A percentile compares a stretch with the other conserved stretches of the same genome.
These are phyloP conservation scores for Leucophora obtusa DNA, from an alignment of 2,888 invertebrate genomes.

Conservation along the genomic window DNA sequence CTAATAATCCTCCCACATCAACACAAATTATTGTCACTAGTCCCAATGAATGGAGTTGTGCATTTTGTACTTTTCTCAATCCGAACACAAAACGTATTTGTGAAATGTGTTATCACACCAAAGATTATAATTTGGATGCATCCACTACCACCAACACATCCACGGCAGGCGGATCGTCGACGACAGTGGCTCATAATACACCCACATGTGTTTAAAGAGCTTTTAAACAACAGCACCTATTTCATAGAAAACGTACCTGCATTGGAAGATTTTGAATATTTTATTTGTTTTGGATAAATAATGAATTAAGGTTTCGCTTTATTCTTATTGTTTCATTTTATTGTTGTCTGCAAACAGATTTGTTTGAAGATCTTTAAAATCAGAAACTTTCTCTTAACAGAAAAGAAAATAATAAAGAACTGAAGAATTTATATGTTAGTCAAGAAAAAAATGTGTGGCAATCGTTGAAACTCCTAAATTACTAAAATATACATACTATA, in stretches of 20 bases:
- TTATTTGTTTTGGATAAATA: slow-evolving; percentile 35
- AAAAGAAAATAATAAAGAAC: slow-evolving; percentile 45
- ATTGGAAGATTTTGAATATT: slow-evolving; percentile 44
- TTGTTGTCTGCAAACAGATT: neutral
- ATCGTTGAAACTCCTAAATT: slow-evolving; percentile 38
- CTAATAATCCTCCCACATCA: slow-evolving; percentile 61
- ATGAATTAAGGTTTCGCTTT: slow-evolving; percentile 15
- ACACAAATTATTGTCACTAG: slow-evolving; percentile 71
- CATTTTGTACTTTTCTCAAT: slow-evolving; percentile 84
- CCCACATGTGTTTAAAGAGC: slow-evolving; percentile 52
- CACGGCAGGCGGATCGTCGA: slow-evolving; percentile 7
- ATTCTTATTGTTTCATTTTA: slow-evolving; percentile 12
- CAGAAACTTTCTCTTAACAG: slow-evolving; percentile 32
- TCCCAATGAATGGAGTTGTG: slow-evolving; percentile 82
- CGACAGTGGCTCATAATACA: slow-evolving; percentile 32
- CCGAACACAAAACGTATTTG: slow-evolving; percentile 81
- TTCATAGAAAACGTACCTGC: slow-evolving; percentile 56
- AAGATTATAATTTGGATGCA: slow-evolving; percentile 77
- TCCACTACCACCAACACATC: slow-evolving; percentile 25
- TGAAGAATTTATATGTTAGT: slow-evolving; percentile 58
- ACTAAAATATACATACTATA: slow-evolving; percentile 11
- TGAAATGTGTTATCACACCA: slow-evolving; percentile 84
- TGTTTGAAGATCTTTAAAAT: slow-evolving; percentile 39
- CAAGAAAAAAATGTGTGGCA: slow-evolving; percentile 45
- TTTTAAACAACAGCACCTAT: slow-evolving; percentile 15